Evolutionary conservation across 2,113 vertebrate genomes (phyloP), one percentile per base, ranked within the genome.

Genomic region (Bambusicola thoracicus): DNA sequence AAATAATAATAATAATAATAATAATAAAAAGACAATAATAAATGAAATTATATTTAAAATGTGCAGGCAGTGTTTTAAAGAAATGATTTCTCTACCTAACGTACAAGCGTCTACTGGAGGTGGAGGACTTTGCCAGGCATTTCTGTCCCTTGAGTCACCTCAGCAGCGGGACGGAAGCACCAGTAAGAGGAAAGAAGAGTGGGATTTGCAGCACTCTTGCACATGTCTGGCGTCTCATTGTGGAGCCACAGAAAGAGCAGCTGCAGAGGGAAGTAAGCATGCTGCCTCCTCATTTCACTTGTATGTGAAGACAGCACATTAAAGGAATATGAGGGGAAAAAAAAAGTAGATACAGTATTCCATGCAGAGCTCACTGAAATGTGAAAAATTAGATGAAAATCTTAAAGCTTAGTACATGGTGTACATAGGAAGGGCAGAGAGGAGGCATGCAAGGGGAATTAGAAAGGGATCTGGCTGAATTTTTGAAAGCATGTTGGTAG

Each of bases 381-480:
- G 40, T 29, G 66, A 69, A 87, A 79, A 74, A 2, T 51, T 32
- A 81, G 75, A 30, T 38, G 62, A 83, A 92, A 84, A 49, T 4
- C 79, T 69, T 41, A 36, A 89, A 82, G 22, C 10, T 5, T 30
- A 27, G 20, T 53, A 27, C n/a, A 85, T 13, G 21, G 13, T 58
- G 68, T 76, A 41, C 58, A 79, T 25, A 81, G 74, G 74, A 93
- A 85, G 30, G 24, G 18, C 13, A 49, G 30, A 84, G 27, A 27
- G 21, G 36, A 68, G 22, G 22, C 51, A 40, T 65, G 36, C 69
- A 38, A 74, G 15, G 46, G 55, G 76, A 53, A 79, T 59, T 89
- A 74, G 53, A 89, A 56, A 89, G 53, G 63, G 29, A 87, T 85
- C 70, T 92, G 84, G 36, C 21, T 15, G n/a, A 75, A 86, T 93